A percentile compares a stretch with the other conserved stretches of the same genome.
These are phyloP conservation scores for Sinodicranocentrus sp. DNA, from an alignment of 2,888 invertebrate genomes.

Conservation along the genomic window DNA sequence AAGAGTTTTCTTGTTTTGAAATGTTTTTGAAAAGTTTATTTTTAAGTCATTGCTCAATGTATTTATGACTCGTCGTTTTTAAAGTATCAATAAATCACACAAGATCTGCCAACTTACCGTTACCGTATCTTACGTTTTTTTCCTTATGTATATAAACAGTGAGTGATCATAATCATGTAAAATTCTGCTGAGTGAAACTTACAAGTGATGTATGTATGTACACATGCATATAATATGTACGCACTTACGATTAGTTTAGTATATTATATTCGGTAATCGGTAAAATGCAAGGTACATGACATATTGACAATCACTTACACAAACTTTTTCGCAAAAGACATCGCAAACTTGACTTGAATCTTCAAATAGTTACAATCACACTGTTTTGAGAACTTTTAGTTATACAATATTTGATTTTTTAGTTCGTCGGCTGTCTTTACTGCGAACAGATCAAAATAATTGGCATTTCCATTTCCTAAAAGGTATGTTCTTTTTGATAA, in stretches of 20 bases:
- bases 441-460: slow-evolving; percentile 38
- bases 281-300: slow-evolving; percentile 61
- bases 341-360: background rate
- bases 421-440: slow-evolving; percentile 7
- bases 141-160: background rate
- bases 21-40: slow-evolving; percentile 8
- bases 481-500: slow-evolving; percentile 2
- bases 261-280: slow-evolving; percentile 5
- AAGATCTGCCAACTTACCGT: slow-evolving; percentile 23
- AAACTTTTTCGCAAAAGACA: background rate
- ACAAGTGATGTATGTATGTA: slow-evolving; percentile 7
- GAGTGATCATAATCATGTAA: slow-evolving; percentile 8
- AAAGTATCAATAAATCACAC: slow-evolving; percentile 20
- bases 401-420: slow-evolving; percentile 15
- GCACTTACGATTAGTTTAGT: no score
- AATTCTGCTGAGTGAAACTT: slow-evolving; percentile 16
- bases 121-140: background rate
- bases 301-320: slow-evolving; percentile 40
- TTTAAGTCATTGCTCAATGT: slow-evolving; percentile 10
- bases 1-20: background rate
- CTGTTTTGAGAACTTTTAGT: background rate
- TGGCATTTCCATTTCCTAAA: slow-evolving; percentile 1
- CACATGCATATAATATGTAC: background rate
- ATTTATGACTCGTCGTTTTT: slow-evolving; percentile 34
- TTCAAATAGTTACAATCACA: slow-evolving; percentile 16